Evolutionary conservation across 2,113 vertebrate genomes (phyloP).

Genomic region (Trichomycterus rosablanca): DNA sequence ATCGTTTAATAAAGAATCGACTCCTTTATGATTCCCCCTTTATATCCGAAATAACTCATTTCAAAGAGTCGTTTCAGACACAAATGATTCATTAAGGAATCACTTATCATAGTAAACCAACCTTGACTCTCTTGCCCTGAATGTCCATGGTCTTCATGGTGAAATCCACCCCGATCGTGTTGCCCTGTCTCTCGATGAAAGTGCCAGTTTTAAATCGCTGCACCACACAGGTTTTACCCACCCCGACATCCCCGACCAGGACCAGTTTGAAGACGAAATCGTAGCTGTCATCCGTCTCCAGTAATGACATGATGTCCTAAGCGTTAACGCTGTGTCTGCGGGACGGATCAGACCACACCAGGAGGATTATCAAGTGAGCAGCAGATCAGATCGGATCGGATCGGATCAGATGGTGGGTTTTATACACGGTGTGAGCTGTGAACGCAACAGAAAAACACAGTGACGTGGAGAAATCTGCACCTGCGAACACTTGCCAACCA

Average conservation of each 20-base stretch:
- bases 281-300: constrained; percentile 71
- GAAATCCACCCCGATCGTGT: constrained; percentile 84
- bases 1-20: neutral
- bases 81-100: neutral
- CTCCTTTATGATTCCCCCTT: neutral
- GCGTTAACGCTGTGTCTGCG: neutral
- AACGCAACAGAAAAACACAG: constrained; percentile 7
- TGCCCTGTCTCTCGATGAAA: constrained; percentile 78
- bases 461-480: constrained; percentile 53
- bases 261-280: constrained; percentile 83
- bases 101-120: constrained; percentile 51
- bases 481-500: constrained; percentile 47
- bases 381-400: too few relatives aligned
- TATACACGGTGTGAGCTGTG: neutral
- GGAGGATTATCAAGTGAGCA: too few relatives aligned
- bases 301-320: constrained; percentile 43
- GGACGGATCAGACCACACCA: neutral
- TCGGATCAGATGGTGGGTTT: neutral
- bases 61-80: neutral
- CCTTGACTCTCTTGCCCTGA: constrained; percentile 81
- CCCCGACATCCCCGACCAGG: constrained; percentile 79
- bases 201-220: constrained; percentile 80
- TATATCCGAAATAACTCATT: too few relatives aligned
- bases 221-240: constrained; percentile 83
- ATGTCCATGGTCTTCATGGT: constrained; percentile 83